Evolutionary conservation across 2,797 vertebrate genomes (phyloP), one percentile per base, ranked within the genome.

Genomic region (Hyperoplus lanceolatus): DNA sequence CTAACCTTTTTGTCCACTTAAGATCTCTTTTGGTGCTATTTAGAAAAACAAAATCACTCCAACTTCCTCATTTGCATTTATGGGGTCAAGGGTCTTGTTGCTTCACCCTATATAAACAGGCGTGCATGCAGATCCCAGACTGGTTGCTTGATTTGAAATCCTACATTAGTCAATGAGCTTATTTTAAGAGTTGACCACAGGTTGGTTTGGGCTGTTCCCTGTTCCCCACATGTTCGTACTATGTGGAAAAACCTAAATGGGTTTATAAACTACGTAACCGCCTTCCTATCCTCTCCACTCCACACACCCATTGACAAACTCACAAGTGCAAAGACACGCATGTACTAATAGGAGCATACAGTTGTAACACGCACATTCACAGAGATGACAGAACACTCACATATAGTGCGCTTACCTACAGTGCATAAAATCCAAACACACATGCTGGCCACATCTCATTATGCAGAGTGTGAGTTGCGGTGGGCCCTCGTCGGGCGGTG

Each of bases 81-180:
- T 29, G 29, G 68, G 88, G 89, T 91, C 87, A 90, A 70, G 80
- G 87, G 80, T 89, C 85, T 55, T 51, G 63, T 73, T 83, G 75
- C 80, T 71, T 71, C 70, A 58, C 43, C 59, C 43, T 90, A 73
- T 79, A 71, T 77, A 80, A 89, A 88, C 86, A 92, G 83, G 62
- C 81, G 36, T 73, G 45, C 71, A 84, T 91, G 80, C 81, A 89
- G 89, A 83, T 90, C 69, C 63, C 74, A 0, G 57, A 81, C 75
- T 66, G 48, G 75, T 57, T 43, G 70, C 45, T 77, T 84, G 87
- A 90, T 88, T 70, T 90, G 79, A 92, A 90, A 90, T 89, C 79
- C 85, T 85, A 79, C 87, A 89, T 92, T 93, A 90, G 89, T 92
- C 91, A 90, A 89, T 90, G 86, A 87, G 88, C 88, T 93, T 93